Percentiles rank a stretch among this genome's conserved stretches.
phyloP scores from a whole-genome alignment of 2,113 vertebrate species.

The Atractosteus spatula region DNA sequence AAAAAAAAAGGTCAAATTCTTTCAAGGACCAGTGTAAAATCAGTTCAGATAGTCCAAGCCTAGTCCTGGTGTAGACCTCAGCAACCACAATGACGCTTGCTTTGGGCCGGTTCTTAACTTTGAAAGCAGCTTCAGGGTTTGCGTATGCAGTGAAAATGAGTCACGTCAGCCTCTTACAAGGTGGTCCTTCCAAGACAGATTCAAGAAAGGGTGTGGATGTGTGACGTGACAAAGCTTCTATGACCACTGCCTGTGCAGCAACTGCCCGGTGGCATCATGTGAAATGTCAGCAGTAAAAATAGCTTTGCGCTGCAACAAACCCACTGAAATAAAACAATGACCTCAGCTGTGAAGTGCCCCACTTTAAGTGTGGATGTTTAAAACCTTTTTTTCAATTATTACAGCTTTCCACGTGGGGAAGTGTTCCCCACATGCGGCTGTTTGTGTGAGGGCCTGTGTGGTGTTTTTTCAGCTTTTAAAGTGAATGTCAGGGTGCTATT shows the following conservation, averaged over 20 bases:
- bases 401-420: too few relatives aligned
- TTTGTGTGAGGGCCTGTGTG: constrained; percentile 3
- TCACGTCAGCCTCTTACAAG: constrained; percentile 11
- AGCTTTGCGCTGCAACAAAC: background rate
- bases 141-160: background rate
- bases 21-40: too few relatives aligned
- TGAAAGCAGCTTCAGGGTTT: constrained; percentile 5
- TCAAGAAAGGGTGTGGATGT: background rate
- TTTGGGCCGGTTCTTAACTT: constrained; percentile 22
- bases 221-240: constrained; percentile 26
- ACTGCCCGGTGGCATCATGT: constrained; percentile 15
- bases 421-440: background rate
- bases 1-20: too few relatives aligned
- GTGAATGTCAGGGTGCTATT: constrained; percentile 22
- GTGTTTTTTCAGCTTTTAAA: constrained; percentile 16
- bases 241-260: constrained; percentile 17
- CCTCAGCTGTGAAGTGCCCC: constrained; percentile 16
- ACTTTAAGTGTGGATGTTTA: constrained; percentile 18
- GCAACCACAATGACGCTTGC: constrained; percentile 18
- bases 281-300: background rate
- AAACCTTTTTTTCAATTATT: constrained; percentile 10
- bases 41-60: too few relatives aligned
- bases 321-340: constrained; percentile 21
- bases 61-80: background rate
- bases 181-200: constrained; percentile 27